Evolutionary conservation across 2,113 vertebrate genomes (phyloP).

Genomic region (Epinephelus lanceolatus): DNA sequence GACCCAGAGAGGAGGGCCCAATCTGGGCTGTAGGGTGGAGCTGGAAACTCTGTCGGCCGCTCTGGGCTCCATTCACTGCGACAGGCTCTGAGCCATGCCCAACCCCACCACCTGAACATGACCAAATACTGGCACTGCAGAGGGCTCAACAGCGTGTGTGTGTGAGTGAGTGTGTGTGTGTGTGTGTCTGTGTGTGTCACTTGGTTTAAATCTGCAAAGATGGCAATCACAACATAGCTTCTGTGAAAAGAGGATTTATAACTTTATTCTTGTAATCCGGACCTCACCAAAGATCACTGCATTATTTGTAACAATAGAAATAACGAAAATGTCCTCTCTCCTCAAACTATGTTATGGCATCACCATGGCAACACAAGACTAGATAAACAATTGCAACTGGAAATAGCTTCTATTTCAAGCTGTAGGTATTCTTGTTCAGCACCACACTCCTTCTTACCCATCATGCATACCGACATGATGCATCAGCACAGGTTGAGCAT

Average conservation of each 20-base stretch:
- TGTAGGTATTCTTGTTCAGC: constrained; percentile 50
- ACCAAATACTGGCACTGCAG: constrained; percentile 58
- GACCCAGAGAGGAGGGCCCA: constrained; percentile 56
- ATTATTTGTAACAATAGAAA: constrained; percentile 14
- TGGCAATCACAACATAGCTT: constrained; percentile 7
- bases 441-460: constrained; percentile 33
- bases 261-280: constrained; percentile 19
- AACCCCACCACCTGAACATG: constrained; percentile 74
- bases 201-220: constrained; percentile 45
- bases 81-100: constrained; percentile 72
- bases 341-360: constrained; percentile 23
- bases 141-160: constrained; percentile 17
- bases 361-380: constrained; percentile 42
- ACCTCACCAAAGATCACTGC: neutral
- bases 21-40: constrained; percentile 66
- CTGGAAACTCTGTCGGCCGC: constrained; percentile 50
- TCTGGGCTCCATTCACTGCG: constrained; percentile 58
- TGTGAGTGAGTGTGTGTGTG: neutral
- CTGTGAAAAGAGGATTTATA: constrained; percentile 23
- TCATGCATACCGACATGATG: constrained; percentile 57
- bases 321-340: neutral
- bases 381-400: constrained; percentile 43
- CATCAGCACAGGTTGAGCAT: constrained; percentile 67
- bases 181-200: constrained; percentile 3
- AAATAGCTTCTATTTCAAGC: constrained; percentile 58